Conservation (phyloP, 2,797 vertebrate genomes). For the Pteropus rufus region DNA sequence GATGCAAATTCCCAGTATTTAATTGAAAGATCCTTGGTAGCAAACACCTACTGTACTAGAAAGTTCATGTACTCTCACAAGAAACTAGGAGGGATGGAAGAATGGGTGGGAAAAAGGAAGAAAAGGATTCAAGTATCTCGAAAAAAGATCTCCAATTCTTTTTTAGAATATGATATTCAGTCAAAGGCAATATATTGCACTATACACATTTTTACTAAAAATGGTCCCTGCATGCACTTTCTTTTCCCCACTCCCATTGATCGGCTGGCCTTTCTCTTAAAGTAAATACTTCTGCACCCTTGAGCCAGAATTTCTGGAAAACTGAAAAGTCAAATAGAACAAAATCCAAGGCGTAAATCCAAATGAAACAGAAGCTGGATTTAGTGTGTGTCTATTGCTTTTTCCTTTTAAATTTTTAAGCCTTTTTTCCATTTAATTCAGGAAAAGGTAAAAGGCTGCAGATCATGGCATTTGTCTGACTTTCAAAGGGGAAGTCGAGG, state of each 20-base stretch:
- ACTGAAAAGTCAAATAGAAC: background rate
- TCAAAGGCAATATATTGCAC: background rate
- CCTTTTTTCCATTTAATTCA: background rate
- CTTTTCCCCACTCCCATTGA: background rate
- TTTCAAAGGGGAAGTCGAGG: conserved; percentile 6
- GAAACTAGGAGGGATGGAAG: background rate
- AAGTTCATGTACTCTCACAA: background rate
- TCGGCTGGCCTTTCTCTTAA: background rate
- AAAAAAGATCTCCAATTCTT: background rate
- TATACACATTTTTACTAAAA: background rate
- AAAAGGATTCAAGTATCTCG: background rate
- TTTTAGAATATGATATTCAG: background rate
- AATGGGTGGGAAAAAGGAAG: background rate
- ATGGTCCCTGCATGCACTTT: background rate
- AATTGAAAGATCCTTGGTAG: background rate
- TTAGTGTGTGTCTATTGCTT: background rate
- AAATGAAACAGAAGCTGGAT: background rate
- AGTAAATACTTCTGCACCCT: background rate
- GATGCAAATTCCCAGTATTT: background rate
- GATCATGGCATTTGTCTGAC: background rate
- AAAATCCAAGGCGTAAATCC: background rate
- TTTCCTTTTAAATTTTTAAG: conserved; percentile 28
- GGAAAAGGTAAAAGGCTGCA: background rate
- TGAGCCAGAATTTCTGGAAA: conserved; percentile 14
- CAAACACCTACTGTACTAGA: background rate